Percentiles rank a stretch among this genome's conserved stretches.
Evolutionary conservation across 2,888 invertebrate genomes (phyloP).

Genomic region (Parnassius mnemosyne): DNA sequence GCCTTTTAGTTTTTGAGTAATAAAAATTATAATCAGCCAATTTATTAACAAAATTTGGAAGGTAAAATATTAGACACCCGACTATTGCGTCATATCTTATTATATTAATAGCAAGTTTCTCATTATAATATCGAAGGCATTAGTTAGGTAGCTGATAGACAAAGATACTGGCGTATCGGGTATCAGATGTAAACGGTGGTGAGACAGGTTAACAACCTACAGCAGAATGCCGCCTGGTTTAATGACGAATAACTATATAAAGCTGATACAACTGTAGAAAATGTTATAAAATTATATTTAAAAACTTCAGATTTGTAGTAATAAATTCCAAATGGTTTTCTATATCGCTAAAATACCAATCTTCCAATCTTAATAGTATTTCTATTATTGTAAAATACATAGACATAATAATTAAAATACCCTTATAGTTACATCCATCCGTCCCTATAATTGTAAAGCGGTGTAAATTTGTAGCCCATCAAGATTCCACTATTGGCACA

Average conservation of each 20-base stretch:
- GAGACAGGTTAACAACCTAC: slow-evolving; percentile 71
- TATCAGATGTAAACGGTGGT: slow-evolving; percentile 68
- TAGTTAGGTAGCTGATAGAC: slow-evolving; percentile 63
- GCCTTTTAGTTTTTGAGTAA: no score
- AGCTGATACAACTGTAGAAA: slow-evolving; percentile 39
- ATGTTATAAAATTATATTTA: slow-evolving; percentile 2
- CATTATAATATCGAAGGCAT: slow-evolving; percentile 60
- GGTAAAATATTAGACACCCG: slow-evolving; percentile 13
- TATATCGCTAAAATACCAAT: no score
- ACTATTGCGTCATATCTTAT: slow-evolving; percentile 32
- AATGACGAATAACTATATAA: slow-evolving; percentile 59
- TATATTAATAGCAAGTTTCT: slow-evolving; percentile 49
- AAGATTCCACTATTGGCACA: no score
- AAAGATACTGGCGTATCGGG: slow-evolving; percentile 65
- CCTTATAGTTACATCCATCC: no score
- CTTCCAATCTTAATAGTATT: no score
- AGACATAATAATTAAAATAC: no score
- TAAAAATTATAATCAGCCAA: no score
- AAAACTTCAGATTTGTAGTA: not conserved
- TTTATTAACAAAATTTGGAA: no score
- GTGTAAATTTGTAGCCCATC: no score
- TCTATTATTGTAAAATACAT: no score
- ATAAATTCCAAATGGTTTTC: no score
- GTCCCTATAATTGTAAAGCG: no score
- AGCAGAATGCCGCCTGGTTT: slow-evolving; percentile 62